Percentiles rank a stretch among this genome's conserved stretches.
These are phyloP conservation scores for Candidula unifasciata DNA, from an alignment of 2,888 invertebrate species.

Conservation along the genomic window DNA sequence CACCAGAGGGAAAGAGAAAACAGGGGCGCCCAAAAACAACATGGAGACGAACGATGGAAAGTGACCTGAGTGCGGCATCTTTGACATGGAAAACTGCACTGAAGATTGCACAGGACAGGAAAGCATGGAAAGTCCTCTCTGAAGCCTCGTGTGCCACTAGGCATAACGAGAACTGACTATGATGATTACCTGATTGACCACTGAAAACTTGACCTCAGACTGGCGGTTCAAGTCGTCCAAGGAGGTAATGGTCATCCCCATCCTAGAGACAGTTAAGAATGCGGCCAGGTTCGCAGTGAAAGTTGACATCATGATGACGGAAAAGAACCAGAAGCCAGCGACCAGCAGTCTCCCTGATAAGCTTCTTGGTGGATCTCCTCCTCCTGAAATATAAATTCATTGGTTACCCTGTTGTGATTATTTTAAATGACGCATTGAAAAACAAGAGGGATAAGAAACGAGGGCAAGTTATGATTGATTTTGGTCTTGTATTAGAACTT, in stretches of 20 bases:
- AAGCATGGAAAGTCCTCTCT: too few relatives aligned
- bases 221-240: constrained; percentile 84
- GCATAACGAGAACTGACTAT: too few relatives aligned
- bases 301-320: constrained; percentile 65
- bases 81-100: too few relatives aligned
- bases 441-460: neutral
- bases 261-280: constrained; percentile 86
- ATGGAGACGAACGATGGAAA: too few relatives aligned
- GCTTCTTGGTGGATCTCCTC: constrained; percentile 59
- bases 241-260: constrained; percentile 86
- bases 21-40: too few relatives aligned
- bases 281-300: constrained; percentile 83
- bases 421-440: neutral
- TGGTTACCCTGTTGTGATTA: too few relatives aligned
- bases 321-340: constrained; percentile 64
- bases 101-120: too few relatives aligned
- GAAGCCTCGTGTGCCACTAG: too few relatives aligned
- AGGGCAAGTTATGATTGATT: neutral
- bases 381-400: constrained; percentile 49
- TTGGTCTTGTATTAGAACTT: too few relatives aligned
- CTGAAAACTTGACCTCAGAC: constrained; percentile 55
- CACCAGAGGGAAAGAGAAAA: too few relatives aligned
- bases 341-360: constrained; percentile 58
- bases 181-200: constrained; percentile 22
- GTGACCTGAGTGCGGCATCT: too few relatives aligned